These are phyloP conservation scores for Prochilodus magdalenae DNA, from an alignment of 2,113 vertebrate genomes.

Conservation along the genomic window DNA sequence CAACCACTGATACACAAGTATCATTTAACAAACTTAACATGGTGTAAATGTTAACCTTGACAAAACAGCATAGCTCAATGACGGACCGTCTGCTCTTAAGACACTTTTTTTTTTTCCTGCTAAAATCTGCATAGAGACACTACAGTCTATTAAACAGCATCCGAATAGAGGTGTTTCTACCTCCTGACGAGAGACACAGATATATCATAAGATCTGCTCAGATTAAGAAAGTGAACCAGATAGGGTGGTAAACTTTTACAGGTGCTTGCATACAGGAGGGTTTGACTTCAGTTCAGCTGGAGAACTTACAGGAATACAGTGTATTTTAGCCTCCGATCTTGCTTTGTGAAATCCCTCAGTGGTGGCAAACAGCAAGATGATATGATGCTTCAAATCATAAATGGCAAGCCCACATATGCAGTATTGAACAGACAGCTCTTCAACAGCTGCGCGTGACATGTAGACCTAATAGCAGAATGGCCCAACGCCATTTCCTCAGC, in stretches of 20 bases:
- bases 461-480: not conserved
- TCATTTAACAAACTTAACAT: conserved; percentile 37
- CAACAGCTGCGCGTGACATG: conserved; percentile 33
- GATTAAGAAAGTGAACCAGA: not conserved
- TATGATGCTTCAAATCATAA: not conserved
- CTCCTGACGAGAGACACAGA: not conserved
- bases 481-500: not conserved
- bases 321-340: not conserved
- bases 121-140: conserved; percentile 36
- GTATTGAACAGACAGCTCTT: not conserved
- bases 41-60: conserved; percentile 34
- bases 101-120: conserved; percentile 31
- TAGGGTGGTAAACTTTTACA: not conserved
- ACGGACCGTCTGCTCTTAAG: conserved; percentile 39
- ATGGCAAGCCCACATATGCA: not conserved
- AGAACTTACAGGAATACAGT: no score
- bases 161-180: not conserved
- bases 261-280: no score
- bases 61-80: conserved; percentile 20
- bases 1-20: conserved; percentile 55
- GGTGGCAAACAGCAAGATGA: not conserved
- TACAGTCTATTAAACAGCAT: conserved; percentile 6
- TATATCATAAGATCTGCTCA: not conserved
- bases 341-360: not conserved
- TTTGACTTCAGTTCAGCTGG: not conserved